Evolutionary conservation across 1,140 invertebrate species (phyloP), one percentile per base, ranked within the genome.

Genomic region (Acromyrmex echinatior): DNA sequence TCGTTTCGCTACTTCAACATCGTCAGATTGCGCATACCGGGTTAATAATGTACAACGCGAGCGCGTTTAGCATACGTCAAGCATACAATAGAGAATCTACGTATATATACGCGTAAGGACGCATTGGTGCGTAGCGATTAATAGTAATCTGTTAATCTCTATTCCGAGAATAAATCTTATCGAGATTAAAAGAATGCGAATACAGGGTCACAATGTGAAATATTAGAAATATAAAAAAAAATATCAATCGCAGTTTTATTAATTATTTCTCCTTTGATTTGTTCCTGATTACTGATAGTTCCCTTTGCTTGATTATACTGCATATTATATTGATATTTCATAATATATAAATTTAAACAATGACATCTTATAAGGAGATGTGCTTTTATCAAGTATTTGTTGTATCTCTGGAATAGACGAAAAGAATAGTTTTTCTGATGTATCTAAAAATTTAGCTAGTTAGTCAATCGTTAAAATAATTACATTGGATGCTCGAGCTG

Each of bases 1-100:
- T 80, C 58, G 39, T 70, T 63, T 86, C 28, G 49, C 80, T 62
- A 71, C 25, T 60, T 82, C 65, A 74, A 28, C 53, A 74, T 82
- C 77, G 45, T n/a, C 45, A 3, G 62, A 45, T 65, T 66, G 45
- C 62, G 77, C 79, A 71, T 81, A 70, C 49, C 49, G 51, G 51
- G 51, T 81, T 81, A 81, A 81, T 81, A 81, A 80, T 81, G 31
- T 45, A 81, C n/a, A 39, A 51, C n/a, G 45, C 25, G 14, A 71
- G 49, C 16, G 18, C n/a, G 28, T 45, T 68, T 53, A 25, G 25
- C 25, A 25, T 25, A 80, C 16, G 35, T 1, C 35, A 16, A 9
- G 28, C 16, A 5, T 45, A 12, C 31, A 39, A 66, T 45, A 45
- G 21, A 5, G 35, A 53, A 35, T 35, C 9, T 45, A 25, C 4